Percentiles rank a stretch among this genome's conserved stretches.
phyloP scores from a whole-genome alignment of 2,888 invertebrate genomes.

The Megaustenia siamemsis region DNA sequence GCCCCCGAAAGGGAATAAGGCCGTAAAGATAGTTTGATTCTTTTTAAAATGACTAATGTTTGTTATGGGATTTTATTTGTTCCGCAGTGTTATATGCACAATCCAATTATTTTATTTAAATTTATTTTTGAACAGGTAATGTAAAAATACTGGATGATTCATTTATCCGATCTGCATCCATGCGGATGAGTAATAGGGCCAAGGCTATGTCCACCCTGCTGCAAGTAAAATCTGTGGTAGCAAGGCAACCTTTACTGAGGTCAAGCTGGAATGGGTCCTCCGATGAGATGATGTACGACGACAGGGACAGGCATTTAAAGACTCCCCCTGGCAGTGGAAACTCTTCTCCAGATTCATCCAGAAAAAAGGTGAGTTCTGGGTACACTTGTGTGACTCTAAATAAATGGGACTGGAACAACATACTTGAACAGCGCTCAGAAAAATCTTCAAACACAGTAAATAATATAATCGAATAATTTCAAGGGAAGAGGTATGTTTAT shows the following conservation, averaged over 20 bases:
- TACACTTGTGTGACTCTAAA: too few species aligned
- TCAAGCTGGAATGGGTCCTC: conserved; percentile 61
- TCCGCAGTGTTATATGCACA: too few species aligned
- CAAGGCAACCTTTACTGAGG: conserved; percentile 63
- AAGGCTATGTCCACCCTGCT: conserved; percentile 69
- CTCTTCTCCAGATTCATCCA: conserved; percentile 59
- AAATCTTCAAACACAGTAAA: too few species aligned
- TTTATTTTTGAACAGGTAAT: conserved; percentile 30
- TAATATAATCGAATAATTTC: too few species aligned
- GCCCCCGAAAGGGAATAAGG: too few species aligned
- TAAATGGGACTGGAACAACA: too few species aligned
- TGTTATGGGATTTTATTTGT: too few species aligned
- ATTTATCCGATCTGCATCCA: conserved; percentile 61
- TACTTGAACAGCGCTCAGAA: too few species aligned
- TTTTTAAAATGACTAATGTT: too few species aligned
- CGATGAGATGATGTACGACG: conserved; percentile 62
- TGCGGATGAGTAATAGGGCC: conserved; percentile 68
- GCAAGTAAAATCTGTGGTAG: conserved; percentile 64
- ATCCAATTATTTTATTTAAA: too few species aligned
- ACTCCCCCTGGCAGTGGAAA: conserved; percentile 66
- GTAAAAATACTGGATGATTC: conserved; percentile 60
- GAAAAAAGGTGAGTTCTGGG: conserved; percentile 57
- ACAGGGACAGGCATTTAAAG: conserved; percentile 50
- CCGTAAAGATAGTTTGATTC: too few species aligned
- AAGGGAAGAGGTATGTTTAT: too few species aligned